Evolutionary conservation across 2,113 vertebrate genomes (phyloP), one percentile per base, ranked within the genome.

Genomic region (Chlamydotis undulata): DNA sequence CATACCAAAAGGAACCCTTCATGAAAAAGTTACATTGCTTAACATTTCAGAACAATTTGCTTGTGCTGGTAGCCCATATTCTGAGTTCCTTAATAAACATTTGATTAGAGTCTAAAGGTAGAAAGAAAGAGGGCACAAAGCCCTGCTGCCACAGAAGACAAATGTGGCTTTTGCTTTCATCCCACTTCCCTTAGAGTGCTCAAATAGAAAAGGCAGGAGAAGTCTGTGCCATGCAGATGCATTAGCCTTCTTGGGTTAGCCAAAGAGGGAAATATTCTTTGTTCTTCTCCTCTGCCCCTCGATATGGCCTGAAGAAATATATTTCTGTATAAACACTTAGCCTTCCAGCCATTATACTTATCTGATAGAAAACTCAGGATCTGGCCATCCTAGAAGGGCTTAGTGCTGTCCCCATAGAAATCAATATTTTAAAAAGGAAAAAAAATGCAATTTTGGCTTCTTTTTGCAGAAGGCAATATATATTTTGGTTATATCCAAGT

Each of bases 1-100:
- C 26, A 82, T 86, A 60, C 56, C 39, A 65, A 76, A 93, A 94
- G 83, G 96, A 96, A 91, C 84, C 57, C 65, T 95, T 95, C 90
- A 69, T 96, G 83, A 55, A 89, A 57, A 85, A 82, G 57, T 84
- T 84, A 24, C 14, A 19, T 78, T 75, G 19, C 23, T 75, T 68
- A 60, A 60, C 52, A 73, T 39, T 81, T 79, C 65, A 31, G 47
- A 93, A 91, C n/a, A 50, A 19, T 37, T 77, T 90, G 7, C 22
- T 84, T 64, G 31, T 2, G 3, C 17, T 37, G 17, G 18, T 67
- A 78, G 43, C 24, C 15, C 18, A 3, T 56, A 63, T 45, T 56
- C 31, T 56, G n/a, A 55, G 31, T 80, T 61, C 65, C 16, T 53
- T 84, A 67, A 63, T 56, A 67, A 85, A 28, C 11, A 9, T 29